phyloP scores from a whole-genome alignment of 2,113 vertebrate genomes.

The Myiagra hebetior region DNA sequence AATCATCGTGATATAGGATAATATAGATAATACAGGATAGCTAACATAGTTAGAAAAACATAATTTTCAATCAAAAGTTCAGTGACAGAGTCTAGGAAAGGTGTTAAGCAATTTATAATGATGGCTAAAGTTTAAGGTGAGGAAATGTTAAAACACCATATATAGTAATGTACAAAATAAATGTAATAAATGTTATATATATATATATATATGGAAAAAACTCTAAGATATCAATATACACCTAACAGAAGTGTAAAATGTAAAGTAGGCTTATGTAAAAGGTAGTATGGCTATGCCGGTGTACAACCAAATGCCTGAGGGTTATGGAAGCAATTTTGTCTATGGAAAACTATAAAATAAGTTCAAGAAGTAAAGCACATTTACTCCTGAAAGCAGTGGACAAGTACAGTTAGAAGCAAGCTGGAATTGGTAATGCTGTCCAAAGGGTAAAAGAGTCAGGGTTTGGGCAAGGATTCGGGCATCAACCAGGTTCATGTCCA shows the following conservation, averaged over 20 bases:
- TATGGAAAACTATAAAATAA: not conserved
- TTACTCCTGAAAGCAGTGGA: not conserved
- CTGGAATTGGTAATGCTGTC: not conserved
- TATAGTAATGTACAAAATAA: not conserved
- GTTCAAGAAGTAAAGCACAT: not conserved
- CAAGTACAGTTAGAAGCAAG: not conserved
- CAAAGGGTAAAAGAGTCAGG: not conserved
- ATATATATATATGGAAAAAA: not conserved
- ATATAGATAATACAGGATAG: not conserved
- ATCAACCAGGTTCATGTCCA: not conserved
- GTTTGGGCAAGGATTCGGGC: rapidly evolving
- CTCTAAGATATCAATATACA: not conserved
- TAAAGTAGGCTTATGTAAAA: not conserved
- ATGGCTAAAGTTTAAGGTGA: not conserved
- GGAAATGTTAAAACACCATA: not conserved
- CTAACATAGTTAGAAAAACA: not conserved
- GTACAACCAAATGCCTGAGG: not conserved
- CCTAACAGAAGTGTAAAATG: not conserved
- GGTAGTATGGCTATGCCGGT: not conserved
- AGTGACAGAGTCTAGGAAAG: not conserved
- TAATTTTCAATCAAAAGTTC: not conserved
- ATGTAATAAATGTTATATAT: not conserved
- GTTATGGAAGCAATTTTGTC: not conserved
- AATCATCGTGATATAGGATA: not conserved
- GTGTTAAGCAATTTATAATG: not conserved